Evolutionary conservation across 2,113 vertebrate genomes (phyloP).

Genomic region (Sapajus apella): DNA sequence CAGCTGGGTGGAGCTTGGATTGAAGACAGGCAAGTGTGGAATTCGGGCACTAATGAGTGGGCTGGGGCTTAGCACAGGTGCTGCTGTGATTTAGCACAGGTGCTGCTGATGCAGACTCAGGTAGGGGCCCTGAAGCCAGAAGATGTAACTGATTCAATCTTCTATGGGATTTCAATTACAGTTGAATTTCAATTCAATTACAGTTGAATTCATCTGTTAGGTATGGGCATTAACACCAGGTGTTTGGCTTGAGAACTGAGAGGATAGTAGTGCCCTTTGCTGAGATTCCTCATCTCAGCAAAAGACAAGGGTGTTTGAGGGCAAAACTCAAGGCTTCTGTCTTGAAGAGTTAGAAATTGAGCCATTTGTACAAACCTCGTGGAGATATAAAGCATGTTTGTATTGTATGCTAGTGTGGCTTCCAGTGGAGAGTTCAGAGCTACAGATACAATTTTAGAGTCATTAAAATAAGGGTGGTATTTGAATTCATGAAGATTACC

Average conservation of each 20-base stretch:
- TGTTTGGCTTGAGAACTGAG: background rate
- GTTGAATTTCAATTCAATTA: too few relatives aligned
- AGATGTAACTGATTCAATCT: background rate
- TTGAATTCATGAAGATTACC: background rate
- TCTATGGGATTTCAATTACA: too few relatives aligned
- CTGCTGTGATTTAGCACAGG: background rate
- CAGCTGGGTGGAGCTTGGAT: background rate
- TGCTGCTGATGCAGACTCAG: background rate
- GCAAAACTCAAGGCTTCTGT: background rate
- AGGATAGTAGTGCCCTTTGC: background rate
- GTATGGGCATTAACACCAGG: too few relatives aligned
- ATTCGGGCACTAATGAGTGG: accelerated
- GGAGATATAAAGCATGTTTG: too few relatives aligned
- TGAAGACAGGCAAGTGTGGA: background rate
- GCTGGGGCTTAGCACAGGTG: background rate
- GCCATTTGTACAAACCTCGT: accelerated
- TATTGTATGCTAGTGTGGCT: too few relatives aligned
- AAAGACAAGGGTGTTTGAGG: too few relatives aligned
- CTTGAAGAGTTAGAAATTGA: background rate
- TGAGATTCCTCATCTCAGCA: background rate
- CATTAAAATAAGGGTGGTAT: background rate
- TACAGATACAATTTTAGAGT: background rate
- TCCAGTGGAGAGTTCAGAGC: background rate
- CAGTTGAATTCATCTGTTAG: background rate
- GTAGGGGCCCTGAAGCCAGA: background rate